Evolutionary conservation across 2,888 invertebrate genomes (phyloP).

Genomic region (Gordius sp.): DNA sequence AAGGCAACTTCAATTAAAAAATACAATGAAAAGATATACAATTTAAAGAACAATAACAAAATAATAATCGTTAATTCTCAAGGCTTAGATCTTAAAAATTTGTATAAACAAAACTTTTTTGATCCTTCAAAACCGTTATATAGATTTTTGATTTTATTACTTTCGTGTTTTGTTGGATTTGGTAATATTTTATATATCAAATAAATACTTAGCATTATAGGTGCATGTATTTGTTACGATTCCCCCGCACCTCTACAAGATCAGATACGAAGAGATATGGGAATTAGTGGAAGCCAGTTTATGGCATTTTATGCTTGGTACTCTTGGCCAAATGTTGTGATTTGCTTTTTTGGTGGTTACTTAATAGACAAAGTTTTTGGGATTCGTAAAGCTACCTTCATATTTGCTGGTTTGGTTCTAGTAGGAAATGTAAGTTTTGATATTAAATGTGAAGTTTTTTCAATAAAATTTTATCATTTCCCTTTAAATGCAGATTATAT

Average conservation of each 20-base stretch:
- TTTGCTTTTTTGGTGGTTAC: slow-evolving; percentile 84
- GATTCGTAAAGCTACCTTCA: slow-evolving; percentile 60
- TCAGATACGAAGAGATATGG: slow-evolving; percentile 51
- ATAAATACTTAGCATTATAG: slow-evolving; percentile 33
- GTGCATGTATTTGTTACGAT: slow-evolving; percentile 89
- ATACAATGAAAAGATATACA: background rate
- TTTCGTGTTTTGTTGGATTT: slow-evolving; percentile 15
- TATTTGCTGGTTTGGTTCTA: slow-evolving; percentile 61
- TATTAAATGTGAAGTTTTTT: slow-evolving; percentile 6
- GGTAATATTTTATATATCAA: slow-evolving; percentile 8
- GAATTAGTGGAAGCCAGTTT: slow-evolving; percentile 52
- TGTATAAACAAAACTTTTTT: background rate
- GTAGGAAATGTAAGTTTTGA: slow-evolving; percentile 52
- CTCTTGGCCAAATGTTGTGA: slow-evolving; percentile 83
- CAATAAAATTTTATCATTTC: slow-evolving; percentile 20
- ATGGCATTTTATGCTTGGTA: slow-evolving; percentile 67
- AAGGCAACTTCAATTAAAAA: no score
- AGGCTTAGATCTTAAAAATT: background rate
- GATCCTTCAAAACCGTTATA: background rate
- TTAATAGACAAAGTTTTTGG: slow-evolving; percentile 79
- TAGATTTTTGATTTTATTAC: background rate
- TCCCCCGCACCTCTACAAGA: slow-evolving; percentile 74
- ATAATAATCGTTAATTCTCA: slow-evolving; percentile 11
- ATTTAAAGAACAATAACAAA: slow-evolving; percentile 6
- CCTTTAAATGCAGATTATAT: slow-evolving; percentile 35